Base-by-base conservation (phyloP, 2,797 vertebrate genomes). In the Enteromius paludinosus region DNA sequence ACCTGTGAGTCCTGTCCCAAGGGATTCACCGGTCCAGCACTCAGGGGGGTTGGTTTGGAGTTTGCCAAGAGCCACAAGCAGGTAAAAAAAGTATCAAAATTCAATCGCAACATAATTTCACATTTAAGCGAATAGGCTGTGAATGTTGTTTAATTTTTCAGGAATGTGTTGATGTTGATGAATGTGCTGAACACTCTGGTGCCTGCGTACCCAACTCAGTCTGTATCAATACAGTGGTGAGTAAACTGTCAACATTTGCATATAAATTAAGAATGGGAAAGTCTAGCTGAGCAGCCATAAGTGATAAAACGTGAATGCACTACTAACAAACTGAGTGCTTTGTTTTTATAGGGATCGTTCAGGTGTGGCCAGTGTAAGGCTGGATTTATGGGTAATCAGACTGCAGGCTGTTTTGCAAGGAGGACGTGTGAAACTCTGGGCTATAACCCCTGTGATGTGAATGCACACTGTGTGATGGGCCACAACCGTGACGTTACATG, bases 61-160 rank as follows among this genome's bases (percentile, higher is more conserved):
- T 98, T 95, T 0, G 97, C 97, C 23, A 95, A 92, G 84, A 95
- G 93, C 66, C 95, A 97, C 92, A 96, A 93, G 83, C 97, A 98
- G 95, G 96, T 95, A 81, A 81, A 70, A 66, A 23, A 66, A 17
- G 7, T 28, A 3, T 54, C 4, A 35, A 65, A 73, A 30, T n/a
- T 0, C 25, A 49, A 11, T 33, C 33, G 23, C 15, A 28, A 43
- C 15, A 14, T 1, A 45, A 8, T 28, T 12, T 6, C 18, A 64
- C 28, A 17, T 18, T 18, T 7, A 30, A 30, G 45, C 30, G 17
- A 72, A 52, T 4, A 73, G 3, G 1, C 7, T 59, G 7, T 25
- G n/a, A 74, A 59, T 41, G 20, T 41, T 59, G 12, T 59, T 41
- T 62, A 9, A 65, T 41, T 71, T 61, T 38, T 12, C 87, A 97